Evolutionary conservation across 2,113 vertebrate genomes (phyloP).

Genomic region (Mobula birostris): DNA sequence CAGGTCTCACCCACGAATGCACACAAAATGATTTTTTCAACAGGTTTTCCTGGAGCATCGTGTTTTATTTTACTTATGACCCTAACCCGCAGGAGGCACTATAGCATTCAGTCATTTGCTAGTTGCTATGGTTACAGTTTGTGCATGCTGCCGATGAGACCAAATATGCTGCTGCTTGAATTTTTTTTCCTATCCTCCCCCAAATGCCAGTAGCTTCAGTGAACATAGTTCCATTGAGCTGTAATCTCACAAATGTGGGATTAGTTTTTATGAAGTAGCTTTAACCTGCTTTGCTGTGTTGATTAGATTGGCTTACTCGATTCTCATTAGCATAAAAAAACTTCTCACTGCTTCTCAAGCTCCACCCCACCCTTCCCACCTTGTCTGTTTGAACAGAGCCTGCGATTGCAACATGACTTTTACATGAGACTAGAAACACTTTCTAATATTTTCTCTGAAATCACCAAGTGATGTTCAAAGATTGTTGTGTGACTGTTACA

Average conservation of each 20-base stretch:
- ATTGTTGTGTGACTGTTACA: background rate
- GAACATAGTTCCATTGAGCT: background rate
- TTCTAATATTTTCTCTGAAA: background rate
- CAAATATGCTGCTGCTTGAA: background rate
- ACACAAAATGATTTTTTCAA: background rate
- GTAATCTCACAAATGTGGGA: background rate
- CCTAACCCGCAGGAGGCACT: background rate
- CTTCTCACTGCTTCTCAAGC: background rate
- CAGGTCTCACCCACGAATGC: background rate
- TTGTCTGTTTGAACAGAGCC: background rate
- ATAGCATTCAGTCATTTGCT: background rate
- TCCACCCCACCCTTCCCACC: background rate
- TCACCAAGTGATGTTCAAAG: background rate
- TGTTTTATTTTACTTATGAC: background rate
- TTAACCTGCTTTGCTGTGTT: background rate
- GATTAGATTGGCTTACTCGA: background rate
- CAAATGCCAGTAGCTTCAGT: background rate
- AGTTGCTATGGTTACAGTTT: background rate
- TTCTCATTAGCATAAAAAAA: background rate
- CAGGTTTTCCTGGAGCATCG: background rate
- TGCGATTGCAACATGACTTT: background rate
- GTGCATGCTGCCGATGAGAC: background rate
- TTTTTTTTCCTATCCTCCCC: background rate
- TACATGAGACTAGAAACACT: background rate
- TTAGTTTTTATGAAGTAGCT: background rate